These are phyloP conservation scores for Gambusia affinis DNA, from an alignment of 2,113 vertebrate genomes.

Conservation along the genomic window DNA sequence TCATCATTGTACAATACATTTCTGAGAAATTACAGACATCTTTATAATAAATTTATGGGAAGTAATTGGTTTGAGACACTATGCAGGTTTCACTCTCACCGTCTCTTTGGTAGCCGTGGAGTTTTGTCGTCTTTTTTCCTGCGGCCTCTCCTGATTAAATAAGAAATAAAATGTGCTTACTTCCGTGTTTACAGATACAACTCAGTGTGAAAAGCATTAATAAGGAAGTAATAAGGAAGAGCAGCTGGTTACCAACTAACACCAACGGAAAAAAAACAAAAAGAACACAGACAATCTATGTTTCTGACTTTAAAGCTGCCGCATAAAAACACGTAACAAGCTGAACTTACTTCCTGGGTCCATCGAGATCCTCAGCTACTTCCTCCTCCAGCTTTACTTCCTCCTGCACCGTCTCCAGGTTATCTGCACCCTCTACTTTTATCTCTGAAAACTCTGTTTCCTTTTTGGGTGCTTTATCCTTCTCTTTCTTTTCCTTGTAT, in stretches of 20 bases:
- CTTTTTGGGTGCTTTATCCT: slow-evolving; percentile 68
- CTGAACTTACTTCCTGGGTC: slow-evolving; percentile 90
- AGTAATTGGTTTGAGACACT: background rate
- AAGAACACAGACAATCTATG: background rate
- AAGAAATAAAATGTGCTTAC: too few relatives aligned
- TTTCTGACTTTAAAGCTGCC: background rate
- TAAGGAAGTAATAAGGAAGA: background rate
- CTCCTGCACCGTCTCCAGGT: slow-evolving; percentile 75
- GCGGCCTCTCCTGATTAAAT: slow-evolving; percentile 86
- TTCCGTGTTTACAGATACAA: background rate
- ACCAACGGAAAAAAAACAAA: too few relatives aligned
- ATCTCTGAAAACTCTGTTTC: slow-evolving; percentile 80
- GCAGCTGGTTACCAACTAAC: background rate
- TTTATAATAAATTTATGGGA: too few relatives aligned
- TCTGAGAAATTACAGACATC: background rate
- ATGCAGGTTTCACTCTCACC: slow-evolving; percentile 74
- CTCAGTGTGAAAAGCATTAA: background rate
- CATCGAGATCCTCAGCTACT: slow-evolving; percentile 86
- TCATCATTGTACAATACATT: background rate
- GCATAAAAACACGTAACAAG: background rate
- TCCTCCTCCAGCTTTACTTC: slow-evolving; percentile 91
- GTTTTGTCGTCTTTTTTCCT: slow-evolving; percentile 98
- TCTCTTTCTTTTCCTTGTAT: slow-evolving; percentile 85
- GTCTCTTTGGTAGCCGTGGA: slow-evolving; percentile 92
- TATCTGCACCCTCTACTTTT: slow-evolving; percentile 74